Evolutionary conservation across 2,797 vertebrate species (phyloP).

Genomic region (Leptoclinus maculatus): DNA sequence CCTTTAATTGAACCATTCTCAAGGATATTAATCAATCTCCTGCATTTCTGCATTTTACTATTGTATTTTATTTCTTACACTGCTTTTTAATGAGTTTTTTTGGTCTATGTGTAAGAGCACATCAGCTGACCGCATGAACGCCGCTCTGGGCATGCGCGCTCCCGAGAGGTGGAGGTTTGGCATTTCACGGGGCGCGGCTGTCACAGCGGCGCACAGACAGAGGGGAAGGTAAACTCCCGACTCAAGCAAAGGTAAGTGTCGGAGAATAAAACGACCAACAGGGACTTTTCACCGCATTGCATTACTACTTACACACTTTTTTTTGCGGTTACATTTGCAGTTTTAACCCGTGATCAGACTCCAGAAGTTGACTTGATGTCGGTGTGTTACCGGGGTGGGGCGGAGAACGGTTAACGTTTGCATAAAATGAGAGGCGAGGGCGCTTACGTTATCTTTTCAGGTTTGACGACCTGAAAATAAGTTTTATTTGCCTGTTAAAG

Average conservation of each 20-base stretch:
- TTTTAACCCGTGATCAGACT: not conserved
- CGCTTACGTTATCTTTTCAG: not conserved
- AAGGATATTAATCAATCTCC: no score
- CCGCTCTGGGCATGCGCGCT: constrained; percentile 9
- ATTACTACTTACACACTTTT: rapidly evolving
- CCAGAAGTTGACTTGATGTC: not conserved
- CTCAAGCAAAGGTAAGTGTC: constrained; percentile 5
- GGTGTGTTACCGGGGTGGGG: not conserved
- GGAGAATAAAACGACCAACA: not conserved
- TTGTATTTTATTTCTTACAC: no score
- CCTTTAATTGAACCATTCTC: no score
- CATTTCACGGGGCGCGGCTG: not conserved
- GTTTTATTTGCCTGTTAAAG: no score
- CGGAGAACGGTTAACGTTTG: rapidly evolving
- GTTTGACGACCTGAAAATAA: not conserved
- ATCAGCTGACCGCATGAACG: constrained; percentile 23
- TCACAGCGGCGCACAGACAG: not conserved
- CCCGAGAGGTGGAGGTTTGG: not conserved
- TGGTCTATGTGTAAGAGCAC: no score
- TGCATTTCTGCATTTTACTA: no score
- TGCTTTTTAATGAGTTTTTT: no score
- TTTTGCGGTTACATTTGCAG: no score
- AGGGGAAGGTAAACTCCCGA: not conserved
- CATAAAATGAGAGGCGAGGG: not conserved
- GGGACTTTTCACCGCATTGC: rapidly evolving